Conservation (phyloP, 1,140 invertebrate genomes). For the Chelonus insularis region DNA sequence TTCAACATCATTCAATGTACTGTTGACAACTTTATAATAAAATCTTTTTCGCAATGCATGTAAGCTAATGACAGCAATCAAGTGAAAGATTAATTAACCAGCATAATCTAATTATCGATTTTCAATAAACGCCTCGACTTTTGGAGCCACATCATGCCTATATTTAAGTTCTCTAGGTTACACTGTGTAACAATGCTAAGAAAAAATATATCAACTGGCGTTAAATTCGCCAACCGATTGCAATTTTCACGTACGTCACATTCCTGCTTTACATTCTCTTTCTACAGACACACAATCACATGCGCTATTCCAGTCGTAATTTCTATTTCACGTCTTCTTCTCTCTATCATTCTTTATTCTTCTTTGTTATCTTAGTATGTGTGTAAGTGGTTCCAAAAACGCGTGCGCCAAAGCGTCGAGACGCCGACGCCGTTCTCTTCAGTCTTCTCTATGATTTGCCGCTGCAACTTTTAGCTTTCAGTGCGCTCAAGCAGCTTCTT, state of each 20-base stretch:
- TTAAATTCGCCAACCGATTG: too few species aligned
- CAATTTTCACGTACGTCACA: too few species aligned
- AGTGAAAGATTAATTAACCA: too few species aligned
- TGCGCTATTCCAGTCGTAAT: too few species aligned
- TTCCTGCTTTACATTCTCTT: too few species aligned
- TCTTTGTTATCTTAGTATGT: background rate
- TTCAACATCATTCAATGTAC: too few species aligned
- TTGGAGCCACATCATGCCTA: background rate
- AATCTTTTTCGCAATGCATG: too few species aligned
- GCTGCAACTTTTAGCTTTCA: background rate
- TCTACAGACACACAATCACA: too few species aligned
- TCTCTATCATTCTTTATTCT: background rate
- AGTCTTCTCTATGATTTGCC: background rate
- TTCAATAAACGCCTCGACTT: conserved; percentile 14
- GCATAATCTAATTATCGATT: conserved; percentile 22
- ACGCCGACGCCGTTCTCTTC: conserved; percentile 21
- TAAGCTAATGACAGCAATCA: too few species aligned
- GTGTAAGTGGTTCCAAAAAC: conserved; percentile 4
- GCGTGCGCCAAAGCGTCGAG: conserved; percentile 17
- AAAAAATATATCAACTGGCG: too few species aligned
- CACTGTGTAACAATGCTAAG: background rate
- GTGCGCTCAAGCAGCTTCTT: conserved; percentile 2
- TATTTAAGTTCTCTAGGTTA: background rate
- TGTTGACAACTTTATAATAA: too few species aligned
- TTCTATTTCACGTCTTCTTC: background rate